phyloP scores from a whole-genome alignment of 2,888 invertebrate genomes.

The Mythimna lalbum region DNA sequence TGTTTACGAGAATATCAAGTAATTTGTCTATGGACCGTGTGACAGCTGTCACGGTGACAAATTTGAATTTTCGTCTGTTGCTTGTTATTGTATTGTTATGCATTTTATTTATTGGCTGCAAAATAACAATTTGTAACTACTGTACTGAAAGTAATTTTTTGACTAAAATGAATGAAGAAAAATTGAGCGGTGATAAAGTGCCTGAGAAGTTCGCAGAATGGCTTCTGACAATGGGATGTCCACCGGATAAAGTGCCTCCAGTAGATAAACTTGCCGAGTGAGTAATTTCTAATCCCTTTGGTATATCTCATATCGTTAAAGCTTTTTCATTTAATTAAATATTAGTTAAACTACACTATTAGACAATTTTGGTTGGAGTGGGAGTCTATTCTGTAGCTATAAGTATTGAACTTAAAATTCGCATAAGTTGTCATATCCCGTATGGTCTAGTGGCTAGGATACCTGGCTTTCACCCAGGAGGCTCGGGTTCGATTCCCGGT shows the following conservation, averaged over 20 bases:
- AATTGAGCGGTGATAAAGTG: slow-evolving; percentile 82
- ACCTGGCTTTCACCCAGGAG: slow-evolving; percentile 94
- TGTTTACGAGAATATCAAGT: slow-evolving; percentile 19
- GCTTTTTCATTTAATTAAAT: too few species aligned
- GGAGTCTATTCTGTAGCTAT: neutral
- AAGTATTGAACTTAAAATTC: neutral
- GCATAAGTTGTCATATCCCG: slow-evolving; percentile 76
- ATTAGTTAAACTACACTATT: too few species aligned
- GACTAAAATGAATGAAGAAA: slow-evolving; percentile 72
- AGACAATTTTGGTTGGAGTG: neutral
- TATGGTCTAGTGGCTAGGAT: slow-evolving; percentile 93
- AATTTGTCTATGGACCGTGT: slow-evolving; percentile 5
- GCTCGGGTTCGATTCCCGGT: slow-evolving; percentile 94
- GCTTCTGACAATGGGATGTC: slow-evolving; percentile 85
- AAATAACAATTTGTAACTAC: slow-evolving; percentile 4
- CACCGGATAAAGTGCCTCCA: slow-evolving; percentile 81
- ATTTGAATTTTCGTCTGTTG: slow-evolving; percentile 58
- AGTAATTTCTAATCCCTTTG: slow-evolving; percentile 52
- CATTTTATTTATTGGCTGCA: neutral
- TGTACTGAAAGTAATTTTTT: neutral
- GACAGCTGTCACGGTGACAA: slow-evolving; percentile 17
- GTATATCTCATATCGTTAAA: neutral
- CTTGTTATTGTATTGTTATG: slow-evolving; percentile 23
- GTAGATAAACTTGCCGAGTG: slow-evolving; percentile 82
- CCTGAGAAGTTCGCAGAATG: slow-evolving; percentile 83